Percentiles rank a stretch among this genome's conserved stretches.
These are phyloP conservation scores for Helleia helle DNA, from an alignment of 2,888 invertebrate genomes.

Conservation along the genomic window DNA sequence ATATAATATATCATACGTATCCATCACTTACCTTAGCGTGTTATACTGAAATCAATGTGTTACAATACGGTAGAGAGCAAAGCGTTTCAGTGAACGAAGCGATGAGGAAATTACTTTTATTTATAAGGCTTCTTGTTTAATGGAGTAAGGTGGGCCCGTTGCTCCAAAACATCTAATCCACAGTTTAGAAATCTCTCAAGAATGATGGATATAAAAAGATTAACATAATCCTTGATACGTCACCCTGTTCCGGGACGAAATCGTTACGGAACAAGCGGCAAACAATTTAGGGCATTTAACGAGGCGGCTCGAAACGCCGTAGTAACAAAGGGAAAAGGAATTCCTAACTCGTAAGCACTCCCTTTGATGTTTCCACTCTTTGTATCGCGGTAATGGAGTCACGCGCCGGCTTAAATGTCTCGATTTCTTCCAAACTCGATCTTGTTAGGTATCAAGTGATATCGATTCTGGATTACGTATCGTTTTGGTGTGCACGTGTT, in stretches of 20 bases:
- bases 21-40: too few relatives aligned
- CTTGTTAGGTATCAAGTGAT: slow-evolving; percentile 38
- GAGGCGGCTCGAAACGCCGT: slow-evolving; percentile 20
- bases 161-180: background rate
- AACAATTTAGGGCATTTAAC: slow-evolving; percentile 27
- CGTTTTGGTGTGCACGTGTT: slow-evolving; percentile 6
- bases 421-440: slow-evolving; percentile 46
- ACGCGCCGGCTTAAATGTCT: slow-evolving; percentile 50
- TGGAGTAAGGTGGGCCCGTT: background rate
- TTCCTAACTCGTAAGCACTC: slow-evolving; percentile 24
- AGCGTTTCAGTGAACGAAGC: too few relatives aligned
- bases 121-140: too few relatives aligned
- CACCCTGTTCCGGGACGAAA: slow-evolving; percentile 15
- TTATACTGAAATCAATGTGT: too few relatives aligned
- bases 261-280: slow-evolving; percentile 20
- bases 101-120: too few relatives aligned
- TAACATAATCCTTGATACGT: slow-evolving; percentile 17
- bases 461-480: slow-evolving; percentile 35
- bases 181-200: background rate
- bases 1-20: too few relatives aligned
- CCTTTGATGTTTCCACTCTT: slow-evolving; percentile 43
- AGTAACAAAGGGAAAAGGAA: slow-evolving; percentile 27
- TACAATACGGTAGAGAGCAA: too few relatives aligned
- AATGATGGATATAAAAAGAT: slow-evolving; percentile 13
- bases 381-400: slow-evolving; percentile 41